These are phyloP conservation scores for Spisula subtruncata DNA, from an alignment of 2,888 invertebrate genomes.

Conservation along the genomic window DNA sequence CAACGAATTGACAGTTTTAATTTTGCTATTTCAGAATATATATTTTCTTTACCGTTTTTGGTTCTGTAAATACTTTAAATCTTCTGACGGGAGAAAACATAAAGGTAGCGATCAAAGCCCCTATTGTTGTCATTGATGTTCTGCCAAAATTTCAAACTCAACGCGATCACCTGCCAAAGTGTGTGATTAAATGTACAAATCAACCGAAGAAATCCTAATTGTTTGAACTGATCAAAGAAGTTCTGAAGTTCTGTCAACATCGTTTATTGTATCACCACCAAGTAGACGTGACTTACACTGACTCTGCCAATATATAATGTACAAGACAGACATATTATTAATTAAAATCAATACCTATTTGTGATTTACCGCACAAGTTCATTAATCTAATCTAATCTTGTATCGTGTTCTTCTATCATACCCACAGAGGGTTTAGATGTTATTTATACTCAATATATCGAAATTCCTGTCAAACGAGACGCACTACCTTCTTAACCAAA, in stretches of 20 bases:
- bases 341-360: background rate
- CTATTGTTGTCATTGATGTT: no score
- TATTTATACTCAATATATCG: background rate
- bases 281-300: background rate
- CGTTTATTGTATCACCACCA: background rate
- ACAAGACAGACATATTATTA: background rate
- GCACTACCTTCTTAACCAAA: background rate
- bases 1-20: no score
- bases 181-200: no score
- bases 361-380: background rate
- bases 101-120: no score
- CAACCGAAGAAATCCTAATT: no score
- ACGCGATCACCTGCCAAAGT: no score
- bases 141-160: no score
- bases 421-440: background rate
- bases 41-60: no score
- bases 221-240: no score
- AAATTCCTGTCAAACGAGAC: background rate
- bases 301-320: conserved; percentile 8
- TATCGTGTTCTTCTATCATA: background rate
- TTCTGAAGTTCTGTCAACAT: background rate
- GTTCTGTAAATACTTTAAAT: no score
- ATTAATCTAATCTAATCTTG: conserved; percentile 19
- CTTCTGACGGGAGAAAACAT: no score
- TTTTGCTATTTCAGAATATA: no score